Percentiles rank a stretch among this genome's conserved stretches.
phyloP scores from a whole-genome alignment of 1,140 invertebrate genomes.

The Phthorimaea operculella region DNA sequence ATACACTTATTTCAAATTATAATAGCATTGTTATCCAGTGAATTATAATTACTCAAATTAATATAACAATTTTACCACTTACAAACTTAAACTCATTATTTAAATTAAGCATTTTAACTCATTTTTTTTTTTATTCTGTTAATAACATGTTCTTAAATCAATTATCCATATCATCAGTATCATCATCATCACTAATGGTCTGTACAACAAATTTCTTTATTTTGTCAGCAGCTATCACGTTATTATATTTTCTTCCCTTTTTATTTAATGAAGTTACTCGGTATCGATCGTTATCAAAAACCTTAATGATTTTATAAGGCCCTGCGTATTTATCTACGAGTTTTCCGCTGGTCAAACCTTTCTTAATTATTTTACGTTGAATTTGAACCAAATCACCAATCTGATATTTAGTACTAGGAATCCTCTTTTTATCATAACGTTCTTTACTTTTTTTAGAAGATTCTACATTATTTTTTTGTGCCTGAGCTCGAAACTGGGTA shows the following conservation, averaged over 20 bases:
- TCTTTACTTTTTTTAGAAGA: neutral
- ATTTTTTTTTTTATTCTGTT: too few relatives aligned
- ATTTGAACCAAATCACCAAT: conserved; percentile 7
- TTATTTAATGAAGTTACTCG: conserved; percentile 4
- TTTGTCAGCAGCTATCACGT: conserved; percentile 6
- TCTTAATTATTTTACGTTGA: conserved; percentile 6
- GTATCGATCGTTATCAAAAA: conserved; percentile 6
- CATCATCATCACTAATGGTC: conserved; percentile 1
- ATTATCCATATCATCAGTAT: too few relatives aligned
- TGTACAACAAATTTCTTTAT: conserved; percentile 9
- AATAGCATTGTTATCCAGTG: too few relatives aligned
- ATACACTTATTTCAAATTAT: too few relatives aligned
- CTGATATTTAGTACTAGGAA: conserved; percentile 1
- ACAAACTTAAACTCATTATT: too few relatives aligned
- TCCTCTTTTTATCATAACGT: conserved; percentile 5
- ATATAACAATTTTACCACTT: too few relatives aligned
- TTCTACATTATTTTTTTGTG: neutral
- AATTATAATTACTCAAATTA: too few relatives aligned
- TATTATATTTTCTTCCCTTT: conserved; percentile 6
- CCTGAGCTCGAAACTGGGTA: conserved; percentile 1
- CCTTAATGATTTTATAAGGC: conserved; percentile 9
- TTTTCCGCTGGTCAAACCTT: conserved; percentile 8
- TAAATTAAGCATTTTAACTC: too few relatives aligned
- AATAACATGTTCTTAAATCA: too few relatives aligned
- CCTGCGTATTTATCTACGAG: conserved; percentile 7